These are phyloP conservation scores for Elachura formosa DNA, from an alignment of 2,113 vertebrate genomes.

Conservation along the genomic window DNA sequence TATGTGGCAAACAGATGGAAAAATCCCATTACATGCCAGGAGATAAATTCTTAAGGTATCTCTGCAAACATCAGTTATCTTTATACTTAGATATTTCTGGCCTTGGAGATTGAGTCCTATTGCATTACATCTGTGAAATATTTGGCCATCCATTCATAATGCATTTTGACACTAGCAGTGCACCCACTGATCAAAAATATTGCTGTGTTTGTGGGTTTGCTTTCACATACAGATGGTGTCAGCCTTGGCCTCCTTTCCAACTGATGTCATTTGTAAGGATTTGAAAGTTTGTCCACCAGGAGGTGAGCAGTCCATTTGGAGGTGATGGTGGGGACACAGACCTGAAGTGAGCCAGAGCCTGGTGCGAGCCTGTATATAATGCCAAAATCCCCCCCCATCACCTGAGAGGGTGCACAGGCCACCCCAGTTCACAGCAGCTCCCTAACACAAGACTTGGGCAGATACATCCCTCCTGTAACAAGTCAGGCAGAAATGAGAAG, in stretches of 20 bases:
- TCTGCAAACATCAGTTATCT: background rate
- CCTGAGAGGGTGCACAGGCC: background rate
- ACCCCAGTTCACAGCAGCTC: background rate
- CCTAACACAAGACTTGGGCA: background rate
- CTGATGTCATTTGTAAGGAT: background rate
- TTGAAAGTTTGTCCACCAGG: background rate
- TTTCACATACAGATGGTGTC: background rate
- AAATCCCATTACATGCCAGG: background rate
- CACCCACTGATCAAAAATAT: background rate
- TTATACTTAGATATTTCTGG: background rate
- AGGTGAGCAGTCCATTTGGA: background rate
- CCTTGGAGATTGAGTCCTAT: background rate
- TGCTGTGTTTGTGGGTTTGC: background rate
- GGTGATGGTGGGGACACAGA: accelerated
- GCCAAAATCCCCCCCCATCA: background rate
- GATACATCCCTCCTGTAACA: background rate
- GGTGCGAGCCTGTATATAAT: accelerated
- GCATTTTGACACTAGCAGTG: background rate
- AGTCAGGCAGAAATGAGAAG: background rate
- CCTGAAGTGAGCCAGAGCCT: background rate
- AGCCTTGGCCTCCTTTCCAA: background rate
- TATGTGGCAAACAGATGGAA: slow-evolving; percentile 11
- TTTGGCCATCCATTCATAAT: background rate
- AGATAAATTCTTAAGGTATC: background rate
- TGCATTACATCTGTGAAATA: background rate